phyloP scores from a whole-genome alignment of 2,113 vertebrate species.

The Budorcas taxicolor region DNA sequence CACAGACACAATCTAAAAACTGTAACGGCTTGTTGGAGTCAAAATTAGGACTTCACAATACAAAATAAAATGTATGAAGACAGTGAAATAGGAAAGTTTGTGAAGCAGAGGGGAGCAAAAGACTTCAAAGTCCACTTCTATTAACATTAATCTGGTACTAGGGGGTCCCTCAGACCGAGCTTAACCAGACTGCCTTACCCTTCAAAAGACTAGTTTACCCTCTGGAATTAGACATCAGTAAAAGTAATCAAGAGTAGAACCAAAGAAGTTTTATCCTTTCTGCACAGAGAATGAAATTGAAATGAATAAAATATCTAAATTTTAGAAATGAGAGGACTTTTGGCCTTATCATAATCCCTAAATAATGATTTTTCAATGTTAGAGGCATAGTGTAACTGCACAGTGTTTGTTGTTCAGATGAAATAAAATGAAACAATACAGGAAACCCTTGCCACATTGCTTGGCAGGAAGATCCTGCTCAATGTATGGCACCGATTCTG shows the following conservation, averaged over 20 bases:
- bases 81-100: background rate
- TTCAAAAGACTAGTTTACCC: background rate
- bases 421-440: background rate
- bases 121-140: background rate
- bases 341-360: background rate
- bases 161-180: background rate
- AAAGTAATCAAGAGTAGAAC: background rate
- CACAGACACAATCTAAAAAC: background rate
- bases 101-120: background rate
- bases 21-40: background rate
- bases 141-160: background rate
- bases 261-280: background rate
- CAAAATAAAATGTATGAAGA: background rate
- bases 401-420: background rate
- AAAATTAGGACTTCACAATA: background rate
- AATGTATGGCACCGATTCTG: background rate
- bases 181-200: background rate
- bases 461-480: background rate
- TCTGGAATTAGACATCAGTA: background rate
- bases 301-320: constrained; percentile 6
- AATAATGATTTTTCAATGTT: background rate
- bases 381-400: background rate
- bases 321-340: background rate
- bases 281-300: background rate
- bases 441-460: background rate